Conservation (phyloP, 2,888 invertebrate genomes). For the Platycnemis pennipes region DNA sequence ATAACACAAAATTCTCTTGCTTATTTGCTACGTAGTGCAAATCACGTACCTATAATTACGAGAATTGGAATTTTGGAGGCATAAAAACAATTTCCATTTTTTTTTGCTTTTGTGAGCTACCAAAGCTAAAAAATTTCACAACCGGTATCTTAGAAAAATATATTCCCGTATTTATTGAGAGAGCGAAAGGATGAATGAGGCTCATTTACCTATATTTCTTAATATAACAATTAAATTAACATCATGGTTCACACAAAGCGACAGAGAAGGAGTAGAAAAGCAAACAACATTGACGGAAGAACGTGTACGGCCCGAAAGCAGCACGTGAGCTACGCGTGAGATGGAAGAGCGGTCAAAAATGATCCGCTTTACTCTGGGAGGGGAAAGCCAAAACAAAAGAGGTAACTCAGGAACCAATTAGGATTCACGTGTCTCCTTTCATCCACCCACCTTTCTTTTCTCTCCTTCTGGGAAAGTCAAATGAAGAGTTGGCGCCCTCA, state of each 20-base stretch:
- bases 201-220: background rate
- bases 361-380: background rate
- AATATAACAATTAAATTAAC: background rate
- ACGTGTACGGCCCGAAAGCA: background rate
- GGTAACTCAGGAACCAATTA: conserved; percentile 1
- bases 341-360: background rate
- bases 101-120: no score
- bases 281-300: background rate
- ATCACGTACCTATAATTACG: no score
- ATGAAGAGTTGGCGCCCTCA: background rate
- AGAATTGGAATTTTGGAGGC: no score
- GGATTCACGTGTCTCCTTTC: background rate
- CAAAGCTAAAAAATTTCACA: no score
- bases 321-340: background rate
- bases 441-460: background rate
- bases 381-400: background rate
- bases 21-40: no score
- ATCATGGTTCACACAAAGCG: background rate
- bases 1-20: no score
- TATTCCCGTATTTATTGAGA: background rate
- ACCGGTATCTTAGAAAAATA: no score
- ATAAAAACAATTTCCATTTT: no score
- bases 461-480: conserved; percentile 3
- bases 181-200: background rate
- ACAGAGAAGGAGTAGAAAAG: background rate